Evolutionary conservation across 2,113 vertebrate species (phyloP), one percentile per base, ranked within the genome.

Genomic region (Sitta europaea): DNA sequence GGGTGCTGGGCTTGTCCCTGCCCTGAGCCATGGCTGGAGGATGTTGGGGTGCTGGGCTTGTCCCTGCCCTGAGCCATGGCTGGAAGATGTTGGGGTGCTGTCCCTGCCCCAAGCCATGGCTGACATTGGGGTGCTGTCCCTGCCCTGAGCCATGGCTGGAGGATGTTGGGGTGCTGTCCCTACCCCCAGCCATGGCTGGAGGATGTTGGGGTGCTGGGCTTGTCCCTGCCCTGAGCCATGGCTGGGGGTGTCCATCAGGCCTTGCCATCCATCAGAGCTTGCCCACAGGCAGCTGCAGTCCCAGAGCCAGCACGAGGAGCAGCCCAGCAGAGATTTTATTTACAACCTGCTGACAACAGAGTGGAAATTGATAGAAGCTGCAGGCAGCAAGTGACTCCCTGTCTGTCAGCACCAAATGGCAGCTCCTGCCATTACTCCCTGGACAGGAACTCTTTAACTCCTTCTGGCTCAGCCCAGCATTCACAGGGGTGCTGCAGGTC

Each of bases 301-400:
- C 70, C 67, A 19, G 66, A 89, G 85, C 47, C 94, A 92, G 81
- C 25, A 14, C 40, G 58, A 35, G 9, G 57, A 94, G 77, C 87
- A 70, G 73, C 23, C 3, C 83, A 67, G 91, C 79, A 81, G 70
- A 71, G 70, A 31, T 75, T 92, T 96, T 97, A 95, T 96, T 97
- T 97, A 96, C 90, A 95, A 33, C 93, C 92, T 96, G 95, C 90
- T 97, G 95, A 97, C 96, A 96, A 82, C 12, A 0, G 66, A 62
- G 93, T 95, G 94, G 94, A 90, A 97, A 79, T 51, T 58, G 96
- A 96, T 95, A 86, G 95, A 96, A 95, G 85, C 94, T 96, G 92
- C 92, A 94, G 90, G 94, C 92, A 90, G 93, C 71, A 24, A 91
- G 93, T 65, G 93, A 43, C 93, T 95, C 87, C 58, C 61, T 68